A percentile compares a stretch with the other conserved stretches of the same genome.
Conservation (phyloP, 2,888 invertebrate genomes). For the Dimorphilus gyrociliatus region DNA sequence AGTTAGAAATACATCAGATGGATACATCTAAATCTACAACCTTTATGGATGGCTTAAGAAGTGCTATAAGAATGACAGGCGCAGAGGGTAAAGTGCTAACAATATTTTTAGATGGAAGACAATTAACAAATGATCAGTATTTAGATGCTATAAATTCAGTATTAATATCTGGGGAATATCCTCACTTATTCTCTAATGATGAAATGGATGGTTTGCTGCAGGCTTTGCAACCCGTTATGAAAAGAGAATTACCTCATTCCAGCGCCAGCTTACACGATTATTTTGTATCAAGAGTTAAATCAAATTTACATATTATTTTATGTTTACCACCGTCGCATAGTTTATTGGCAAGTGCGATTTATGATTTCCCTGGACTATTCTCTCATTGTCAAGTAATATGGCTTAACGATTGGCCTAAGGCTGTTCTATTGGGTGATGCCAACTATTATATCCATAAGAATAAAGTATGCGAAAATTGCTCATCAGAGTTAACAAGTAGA, state of each 20-base stretch:
- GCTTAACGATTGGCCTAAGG: slow-evolving; percentile 36
- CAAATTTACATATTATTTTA: slow-evolving; percentile 34
- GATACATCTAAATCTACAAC: slow-evolving; percentile 32
- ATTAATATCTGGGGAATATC: slow-evolving; percentile 33
- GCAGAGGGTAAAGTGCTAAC: slow-evolving; percentile 34
- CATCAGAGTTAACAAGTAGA: slow-evolving; percentile 24
- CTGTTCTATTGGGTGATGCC: slow-evolving; percentile 28
- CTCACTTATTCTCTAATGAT: slow-evolving; percentile 37
- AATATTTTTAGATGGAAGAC: slow-evolving; percentile 26
- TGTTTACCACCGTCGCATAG: slow-evolving; percentile 29
- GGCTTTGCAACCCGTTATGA: slow-evolving; percentile 17
- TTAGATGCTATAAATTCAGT: slow-evolving; percentile 36
- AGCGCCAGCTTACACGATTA: slow-evolving; percentile 32
- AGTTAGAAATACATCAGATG: slow-evolving; percentile 29
- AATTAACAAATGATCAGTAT: slow-evolving; percentile 28
- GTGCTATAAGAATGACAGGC: slow-evolving; percentile 33
- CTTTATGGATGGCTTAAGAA: slow-evolving; percentile 36
- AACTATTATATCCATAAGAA: slow-evolving; percentile 27
- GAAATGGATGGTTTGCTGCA: slow-evolving; percentile 35
- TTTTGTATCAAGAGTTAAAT: slow-evolving; percentile 33
- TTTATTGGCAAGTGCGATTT: slow-evolving; percentile 23
- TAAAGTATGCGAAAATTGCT: slow-evolving; percentile 26
- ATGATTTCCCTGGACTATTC: slow-evolving; percentile 32
- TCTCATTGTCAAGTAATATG: slow-evolving; percentile 34
- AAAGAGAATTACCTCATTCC: slow-evolving; percentile 27